A percentile compares a stretch with the other conserved stretches of the same genome.
Conservation (phyloP, 2,797 vertebrate genomes). For the Chloroceryle inda region DNA sequence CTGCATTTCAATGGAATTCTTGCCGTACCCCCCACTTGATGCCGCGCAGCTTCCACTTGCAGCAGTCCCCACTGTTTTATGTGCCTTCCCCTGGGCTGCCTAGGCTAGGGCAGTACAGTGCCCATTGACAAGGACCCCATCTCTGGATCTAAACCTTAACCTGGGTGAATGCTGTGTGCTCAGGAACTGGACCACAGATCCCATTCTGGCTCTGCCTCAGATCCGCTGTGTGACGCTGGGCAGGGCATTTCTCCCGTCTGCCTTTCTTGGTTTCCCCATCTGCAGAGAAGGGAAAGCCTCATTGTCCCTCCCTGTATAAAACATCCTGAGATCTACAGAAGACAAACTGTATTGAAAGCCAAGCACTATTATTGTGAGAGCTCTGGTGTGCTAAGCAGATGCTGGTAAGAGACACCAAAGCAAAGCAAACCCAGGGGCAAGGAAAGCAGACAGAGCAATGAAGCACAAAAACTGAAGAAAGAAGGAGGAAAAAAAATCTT, state of each 20-base stretch:
- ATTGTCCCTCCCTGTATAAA: neutral
- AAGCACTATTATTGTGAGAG: neutral
- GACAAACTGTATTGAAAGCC: neutral
- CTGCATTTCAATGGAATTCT: neutral
- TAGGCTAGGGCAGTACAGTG: neutral
- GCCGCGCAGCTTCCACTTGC: neutral
- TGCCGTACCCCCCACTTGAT: neutral
- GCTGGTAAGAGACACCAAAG: neutral
- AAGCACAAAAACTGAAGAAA: neutral
- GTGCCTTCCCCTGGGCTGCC: neutral
- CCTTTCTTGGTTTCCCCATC: neutral
- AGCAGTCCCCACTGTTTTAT: neutral
- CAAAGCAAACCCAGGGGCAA: neutral
- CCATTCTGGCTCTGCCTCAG: neutral
- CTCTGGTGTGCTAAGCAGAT: neutral
- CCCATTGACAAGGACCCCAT: neutral
- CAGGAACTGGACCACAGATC: neutral
- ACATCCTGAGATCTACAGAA: neutral
- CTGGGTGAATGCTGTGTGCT: fast-evolving
- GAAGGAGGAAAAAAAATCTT: neutral
- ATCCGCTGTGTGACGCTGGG: neutral
- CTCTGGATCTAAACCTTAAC: neutral
- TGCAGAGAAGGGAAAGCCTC: neutral
- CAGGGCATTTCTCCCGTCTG: neutral
- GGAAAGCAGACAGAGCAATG: neutral